These are phyloP conservation scores for Zoroaster sp. DNA, from an alignment of 53 echinoderm and acorn worm species.

Conservation along the genomic window DNA sequence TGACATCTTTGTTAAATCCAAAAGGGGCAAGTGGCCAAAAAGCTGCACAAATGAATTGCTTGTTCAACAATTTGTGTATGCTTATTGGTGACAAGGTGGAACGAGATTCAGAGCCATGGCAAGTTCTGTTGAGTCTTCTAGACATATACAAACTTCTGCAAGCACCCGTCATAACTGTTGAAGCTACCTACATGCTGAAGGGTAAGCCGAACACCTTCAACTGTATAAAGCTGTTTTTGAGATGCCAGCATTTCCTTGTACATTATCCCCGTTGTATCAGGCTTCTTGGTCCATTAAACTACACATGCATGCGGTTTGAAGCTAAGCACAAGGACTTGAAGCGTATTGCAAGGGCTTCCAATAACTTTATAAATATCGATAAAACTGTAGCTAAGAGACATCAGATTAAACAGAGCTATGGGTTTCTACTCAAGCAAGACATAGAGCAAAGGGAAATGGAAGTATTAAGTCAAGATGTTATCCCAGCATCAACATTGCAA, in stretches of 20 bases:
- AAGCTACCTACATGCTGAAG: slow-evolving; percentile 59
- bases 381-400: slow-evolving; percentile 59
- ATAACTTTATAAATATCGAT: slow-evolving; percentile 51
- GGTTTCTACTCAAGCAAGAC: slow-evolving; percentile 28
- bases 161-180: slow-evolving; percentile 57
- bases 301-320: slow-evolving; percentile 33
- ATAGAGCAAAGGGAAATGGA: slow-evolving; percentile 17
- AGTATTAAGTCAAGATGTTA: slow-evolving; percentile 9
- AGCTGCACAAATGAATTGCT: slow-evolving; percentile 72
- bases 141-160: slow-evolving; percentile 56
- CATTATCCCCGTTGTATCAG: slow-evolving; percentile 60
- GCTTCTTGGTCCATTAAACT: slow-evolving; percentile 49
- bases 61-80: slow-evolving; percentile 45
- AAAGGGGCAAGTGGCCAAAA: slow-evolving; percentile 63
- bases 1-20: slow-evolving; percentile 48
- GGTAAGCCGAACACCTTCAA: slow-evolving; percentile 42
- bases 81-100: slow-evolving; percentile 58
- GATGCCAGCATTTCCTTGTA: slow-evolving; percentile 37
- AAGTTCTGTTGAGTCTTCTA: slow-evolving; percentile 54
- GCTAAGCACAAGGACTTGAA: slow-evolving; percentile 57
- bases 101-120: slow-evolving; percentile 50
- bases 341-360: slow-evolving; percentile 1
- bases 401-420: slow-evolving; percentile 22
- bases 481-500: slow-evolving; percentile 4
- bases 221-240: slow-evolving; percentile 49